These are phyloP conservation scores for Conchocele bisecta DNA, from an alignment of 2,888 invertebrate species.

Conservation along the genomic window DNA sequence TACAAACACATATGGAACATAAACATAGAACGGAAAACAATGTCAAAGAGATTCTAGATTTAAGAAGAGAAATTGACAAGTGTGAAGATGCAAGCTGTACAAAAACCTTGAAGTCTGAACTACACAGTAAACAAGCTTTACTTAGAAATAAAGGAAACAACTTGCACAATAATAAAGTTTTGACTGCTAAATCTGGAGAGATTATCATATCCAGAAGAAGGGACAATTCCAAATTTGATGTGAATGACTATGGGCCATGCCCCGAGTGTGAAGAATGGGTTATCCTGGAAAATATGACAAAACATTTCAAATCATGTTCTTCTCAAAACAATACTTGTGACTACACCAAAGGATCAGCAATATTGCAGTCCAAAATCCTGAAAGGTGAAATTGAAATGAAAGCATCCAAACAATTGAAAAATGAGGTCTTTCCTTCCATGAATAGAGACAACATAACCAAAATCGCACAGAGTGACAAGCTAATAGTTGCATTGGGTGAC, in stretches of 20 bases:
- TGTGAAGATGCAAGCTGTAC: too few species aligned
- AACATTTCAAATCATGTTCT: conserved; percentile 3
- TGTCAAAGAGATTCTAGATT: neutral
- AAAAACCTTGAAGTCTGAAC: too few species aligned
- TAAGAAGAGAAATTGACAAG: neutral
- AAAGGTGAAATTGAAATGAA: neutral
- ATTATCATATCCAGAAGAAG: conserved; percentile 6
- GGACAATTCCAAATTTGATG: neutral
- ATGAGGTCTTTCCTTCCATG: conserved; percentile 34
- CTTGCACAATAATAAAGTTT: conserved; percentile 7
- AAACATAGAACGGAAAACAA: neutral
- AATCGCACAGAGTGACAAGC: neutral
- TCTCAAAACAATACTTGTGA: neutral
- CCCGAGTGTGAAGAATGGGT: conserved; percentile 12
- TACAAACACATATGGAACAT: conserved; percentile 14
- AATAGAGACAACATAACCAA: conserved; percentile 8
- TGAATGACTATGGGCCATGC: neutral
- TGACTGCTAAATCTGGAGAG: neutral
- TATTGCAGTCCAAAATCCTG: conserved; percentile 4
- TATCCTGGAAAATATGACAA: conserved; percentile 1
- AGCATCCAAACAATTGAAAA: neutral
- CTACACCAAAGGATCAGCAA: neutral
- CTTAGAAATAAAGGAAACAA: conserved; percentile 14
- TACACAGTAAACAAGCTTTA: neutral
- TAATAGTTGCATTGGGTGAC: conserved; percentile 25